Percentiles rank a stretch among this genome's conserved stretches.
These are phyloP conservation scores for Muraenolepis orangiensis DNA, from an alignment of 2,797 vertebrate genomes.

Conservation along the genomic window DNA sequence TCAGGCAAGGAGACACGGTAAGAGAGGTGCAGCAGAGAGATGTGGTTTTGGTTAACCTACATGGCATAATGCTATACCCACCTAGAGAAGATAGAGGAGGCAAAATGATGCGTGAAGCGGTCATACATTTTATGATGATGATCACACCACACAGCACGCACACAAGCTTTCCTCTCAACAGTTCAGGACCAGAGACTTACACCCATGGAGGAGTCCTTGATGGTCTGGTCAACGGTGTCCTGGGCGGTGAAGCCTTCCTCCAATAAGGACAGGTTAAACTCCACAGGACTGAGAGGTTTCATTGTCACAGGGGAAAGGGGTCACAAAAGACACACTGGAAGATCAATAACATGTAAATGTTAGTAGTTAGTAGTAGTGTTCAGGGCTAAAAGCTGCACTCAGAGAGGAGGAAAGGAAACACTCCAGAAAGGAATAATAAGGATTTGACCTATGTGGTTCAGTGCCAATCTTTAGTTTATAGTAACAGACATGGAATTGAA, in stretches of 20 bases:
- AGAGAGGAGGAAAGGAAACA: neutral
- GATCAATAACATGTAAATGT: no score
- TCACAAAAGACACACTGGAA: no score
- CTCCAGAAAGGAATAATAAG: neutral
- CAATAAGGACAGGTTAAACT: constrained; percentile 86
- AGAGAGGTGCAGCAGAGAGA: no score
- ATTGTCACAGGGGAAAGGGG: constrained; percentile 51
- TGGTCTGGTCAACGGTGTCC: constrained; percentile 92
- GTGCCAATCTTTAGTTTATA: constrained; percentile 31
- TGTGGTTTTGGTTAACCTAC: no score
- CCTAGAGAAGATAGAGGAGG: no score
- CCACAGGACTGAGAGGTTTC: constrained; percentile 72
- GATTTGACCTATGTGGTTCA: constrained; percentile 44
- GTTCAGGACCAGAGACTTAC: constrained; percentile 67
- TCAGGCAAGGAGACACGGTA: no score
- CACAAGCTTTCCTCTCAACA: neutral
- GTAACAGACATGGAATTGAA: constrained; percentile 43
- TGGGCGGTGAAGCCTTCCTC: constrained; percentile 94
- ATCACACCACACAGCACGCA: no score
- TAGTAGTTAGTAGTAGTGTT: no score
- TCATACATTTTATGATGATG: no score
- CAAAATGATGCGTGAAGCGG: no score
- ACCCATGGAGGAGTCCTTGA: constrained; percentile 88
- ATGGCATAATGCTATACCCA: no score
- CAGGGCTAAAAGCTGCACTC: neutral